Evolutionary conservation across 2,888 invertebrate species (phyloP).

Genomic region (Imbricaverruca yamaguchii): DNA sequence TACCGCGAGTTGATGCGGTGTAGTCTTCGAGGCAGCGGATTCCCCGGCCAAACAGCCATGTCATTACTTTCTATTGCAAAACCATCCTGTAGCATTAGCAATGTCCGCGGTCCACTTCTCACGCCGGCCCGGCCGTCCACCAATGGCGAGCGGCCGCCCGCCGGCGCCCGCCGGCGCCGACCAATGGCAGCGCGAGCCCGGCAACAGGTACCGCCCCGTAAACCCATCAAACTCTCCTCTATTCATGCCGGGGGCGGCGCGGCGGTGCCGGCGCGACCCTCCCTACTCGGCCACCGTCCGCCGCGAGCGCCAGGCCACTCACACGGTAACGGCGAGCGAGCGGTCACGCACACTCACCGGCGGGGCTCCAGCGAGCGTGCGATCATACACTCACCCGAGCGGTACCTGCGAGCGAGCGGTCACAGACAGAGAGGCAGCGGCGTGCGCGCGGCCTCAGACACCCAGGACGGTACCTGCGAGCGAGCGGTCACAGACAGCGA

Average conservation of each 20-base stretch:
- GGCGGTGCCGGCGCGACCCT: background rate
- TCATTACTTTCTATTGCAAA: constrained; percentile 22
- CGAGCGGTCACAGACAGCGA: too few relatives aligned
- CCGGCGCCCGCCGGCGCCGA: background rate
- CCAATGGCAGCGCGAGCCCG: background rate
- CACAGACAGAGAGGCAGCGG: too few relatives aligned
- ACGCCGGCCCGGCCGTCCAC: background rate
- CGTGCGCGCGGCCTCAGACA: too few relatives aligned
- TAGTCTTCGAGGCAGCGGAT: background rate
- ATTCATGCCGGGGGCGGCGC: constrained; percentile 11
- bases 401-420: too few relatives aligned
- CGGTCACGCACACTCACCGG: too few relatives aligned
- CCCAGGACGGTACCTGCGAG: too few relatives aligned
- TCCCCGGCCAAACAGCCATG: constrained; percentile 4
- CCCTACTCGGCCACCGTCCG: background rate
- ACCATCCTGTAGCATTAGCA: constrained; percentile 1
- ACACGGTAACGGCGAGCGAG: background rate
- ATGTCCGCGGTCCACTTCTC: background rate
- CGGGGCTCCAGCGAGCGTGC: too few relatives aligned
- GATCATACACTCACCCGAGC: too few relatives aligned
- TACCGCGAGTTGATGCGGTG: background rate
- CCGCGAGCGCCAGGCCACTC: background rate
- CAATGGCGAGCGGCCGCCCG: background rate
- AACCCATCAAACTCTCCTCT: constrained; percentile 21
- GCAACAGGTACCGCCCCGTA: constrained; percentile 22